phyloP scores from a whole-genome alignment of 2,113 vertebrate genomes.

The Gobiocypris rarus region DNA sequence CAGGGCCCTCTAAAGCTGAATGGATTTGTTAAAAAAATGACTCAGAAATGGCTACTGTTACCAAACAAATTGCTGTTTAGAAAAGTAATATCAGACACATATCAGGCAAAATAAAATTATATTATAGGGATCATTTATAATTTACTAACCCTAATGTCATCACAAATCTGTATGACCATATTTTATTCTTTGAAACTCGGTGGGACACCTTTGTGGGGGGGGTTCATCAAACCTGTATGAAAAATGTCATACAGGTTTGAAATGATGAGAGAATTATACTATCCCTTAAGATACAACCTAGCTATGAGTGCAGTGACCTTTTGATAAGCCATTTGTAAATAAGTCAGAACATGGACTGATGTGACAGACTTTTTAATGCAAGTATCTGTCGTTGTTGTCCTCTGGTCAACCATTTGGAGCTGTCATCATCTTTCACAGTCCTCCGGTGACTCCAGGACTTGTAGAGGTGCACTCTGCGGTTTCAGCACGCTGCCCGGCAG shows the following conservation, averaged over 20 bases:
- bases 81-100: not conserved
- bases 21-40: not conserved
- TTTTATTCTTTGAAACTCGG: not conserved
- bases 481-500: slow-evolving; percentile 42
- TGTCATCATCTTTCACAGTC: slow-evolving; percentile 36
- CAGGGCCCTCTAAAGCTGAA: not conserved
- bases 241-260: not conserved
- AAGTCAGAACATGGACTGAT: slow-evolving; percentile 30
- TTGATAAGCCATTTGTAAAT: slow-evolving; percentile 36
- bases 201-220: too few relatives aligned
- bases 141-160: not conserved
- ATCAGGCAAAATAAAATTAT: not conserved
- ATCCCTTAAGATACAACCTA: not conserved
- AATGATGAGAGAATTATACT: not conserved
- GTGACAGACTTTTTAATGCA: not conserved
- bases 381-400: slow-evolving; percentile 12
- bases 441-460: slow-evolving; percentile 37
- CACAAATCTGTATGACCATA: not conserved
- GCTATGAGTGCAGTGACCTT: not conserved
- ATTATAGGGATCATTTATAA: not conserved
- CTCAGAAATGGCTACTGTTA: not conserved
- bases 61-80: not conserved
- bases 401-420: slow-evolving; percentile 23
- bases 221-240: too few relatives aligned
- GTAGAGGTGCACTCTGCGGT: slow-evolving; percentile 15